Conservation (phyloP, 2,797 vertebrate genomes). For the Helostoma temminkii region DNA sequence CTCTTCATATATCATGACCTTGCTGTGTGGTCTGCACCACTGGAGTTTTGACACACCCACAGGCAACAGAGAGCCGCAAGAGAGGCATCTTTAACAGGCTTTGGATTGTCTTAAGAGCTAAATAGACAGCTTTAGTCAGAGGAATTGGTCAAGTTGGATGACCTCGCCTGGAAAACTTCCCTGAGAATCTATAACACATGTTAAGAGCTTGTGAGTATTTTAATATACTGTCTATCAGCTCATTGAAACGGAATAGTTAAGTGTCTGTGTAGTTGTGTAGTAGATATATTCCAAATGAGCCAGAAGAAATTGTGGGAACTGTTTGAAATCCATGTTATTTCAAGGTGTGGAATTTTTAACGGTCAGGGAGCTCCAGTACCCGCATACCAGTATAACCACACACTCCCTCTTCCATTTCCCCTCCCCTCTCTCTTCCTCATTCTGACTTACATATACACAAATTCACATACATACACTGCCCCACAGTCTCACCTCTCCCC, state of each 20-base stretch:
- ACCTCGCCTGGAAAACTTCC: conserved; percentile 28
- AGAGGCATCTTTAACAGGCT: conserved; percentile 51
- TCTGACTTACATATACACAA: conserved; percentile 52
- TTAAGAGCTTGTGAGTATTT: conserved; percentile 5
- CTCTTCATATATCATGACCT: conserved; percentile 45
- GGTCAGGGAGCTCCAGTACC: conserved; percentile 63
- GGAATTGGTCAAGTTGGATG: conserved; percentile 6
- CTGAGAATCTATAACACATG: conserved; percentile 8
- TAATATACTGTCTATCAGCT: conserved; percentile 1
- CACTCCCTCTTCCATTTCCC: conserved; percentile 58
- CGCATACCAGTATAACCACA: conserved; percentile 75
- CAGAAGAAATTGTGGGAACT: conserved; percentile 43
- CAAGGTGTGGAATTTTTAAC: conserved; percentile 81
- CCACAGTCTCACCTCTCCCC: conserved; percentile 44
- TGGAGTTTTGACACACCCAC: conserved; percentile 32
- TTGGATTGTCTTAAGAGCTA: conserved; percentile 41
- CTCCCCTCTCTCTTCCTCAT: conserved; percentile 30
- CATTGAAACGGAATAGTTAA: conserved; percentile 6
- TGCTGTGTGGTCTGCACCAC: conserved; percentile 58
- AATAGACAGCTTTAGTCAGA: conserved; percentile 41
- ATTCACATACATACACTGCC: conserved; percentile 53
- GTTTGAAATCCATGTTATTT: conserved; percentile 76
- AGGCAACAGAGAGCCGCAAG: neutral
- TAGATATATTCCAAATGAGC: conserved; percentile 13
- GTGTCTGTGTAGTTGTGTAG: conserved; percentile 6